These are phyloP conservation scores for Eulemur mongoz DNA, from an alignment of 2,797 vertebrate species.

Conservation along the genomic window DNA sequence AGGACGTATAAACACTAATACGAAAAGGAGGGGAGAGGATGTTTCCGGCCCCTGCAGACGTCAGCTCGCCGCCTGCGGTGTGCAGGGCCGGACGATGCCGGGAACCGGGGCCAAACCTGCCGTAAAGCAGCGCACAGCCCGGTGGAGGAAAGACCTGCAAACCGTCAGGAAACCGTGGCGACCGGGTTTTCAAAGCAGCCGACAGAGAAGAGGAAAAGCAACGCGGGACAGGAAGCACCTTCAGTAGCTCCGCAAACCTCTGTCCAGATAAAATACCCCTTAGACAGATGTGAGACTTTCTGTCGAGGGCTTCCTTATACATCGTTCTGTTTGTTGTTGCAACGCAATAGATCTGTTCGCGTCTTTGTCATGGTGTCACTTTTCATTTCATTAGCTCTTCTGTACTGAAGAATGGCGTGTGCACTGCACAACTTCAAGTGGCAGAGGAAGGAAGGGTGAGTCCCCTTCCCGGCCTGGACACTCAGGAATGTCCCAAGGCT, in stretches of 20 bases:
- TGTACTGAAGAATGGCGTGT: neutral
- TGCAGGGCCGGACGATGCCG: too few relatives aligned
- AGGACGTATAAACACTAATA: neutral
- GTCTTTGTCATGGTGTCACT: too few relatives aligned
- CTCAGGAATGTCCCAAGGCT: neutral
- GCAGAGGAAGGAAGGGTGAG: neutral
- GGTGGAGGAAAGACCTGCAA: fast-evolving
- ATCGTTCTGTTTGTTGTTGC: neutral
- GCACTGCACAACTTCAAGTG: too few relatives aligned
- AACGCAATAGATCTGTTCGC: neutral
- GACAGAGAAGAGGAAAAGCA: neutral
- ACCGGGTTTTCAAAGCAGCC: neutral
- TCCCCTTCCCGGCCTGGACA: neutral
- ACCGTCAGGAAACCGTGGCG: neutral
- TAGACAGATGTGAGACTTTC: neutral
- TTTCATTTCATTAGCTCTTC: neutral
- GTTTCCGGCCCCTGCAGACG: neutral
- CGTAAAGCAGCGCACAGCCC: fast-evolving
- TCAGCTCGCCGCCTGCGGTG: fast-evolving
- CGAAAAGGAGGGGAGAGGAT: neutral
- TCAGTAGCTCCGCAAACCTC: neutral
- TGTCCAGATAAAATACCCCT: too few relatives aligned
- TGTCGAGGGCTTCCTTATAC: neutral
- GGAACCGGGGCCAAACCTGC: fast-evolving
- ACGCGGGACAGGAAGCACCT: too few relatives aligned